These are phyloP conservation scores for Probosciger aterrimus DNA, from an alignment of 2,113 vertebrate genomes.

Conservation along the genomic window DNA sequence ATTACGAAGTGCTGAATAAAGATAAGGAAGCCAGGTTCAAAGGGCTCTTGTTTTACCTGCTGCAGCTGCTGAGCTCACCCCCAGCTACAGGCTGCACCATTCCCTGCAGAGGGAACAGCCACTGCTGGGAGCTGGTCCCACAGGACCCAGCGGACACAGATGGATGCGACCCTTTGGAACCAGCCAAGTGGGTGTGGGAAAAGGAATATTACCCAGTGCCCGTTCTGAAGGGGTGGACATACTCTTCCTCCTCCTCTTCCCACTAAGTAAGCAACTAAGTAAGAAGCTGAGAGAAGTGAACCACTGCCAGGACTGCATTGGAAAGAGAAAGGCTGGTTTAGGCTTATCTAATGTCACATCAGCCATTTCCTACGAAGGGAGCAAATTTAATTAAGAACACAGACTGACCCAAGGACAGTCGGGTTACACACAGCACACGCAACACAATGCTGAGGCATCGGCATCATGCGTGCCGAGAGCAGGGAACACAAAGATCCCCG, in stretches of 20 bases:
- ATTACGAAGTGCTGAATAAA: not conserved
- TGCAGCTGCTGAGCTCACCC: not conserved
- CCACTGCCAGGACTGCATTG: not conserved
- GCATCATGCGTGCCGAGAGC: not conserved
- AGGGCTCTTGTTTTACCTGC: not conserved
- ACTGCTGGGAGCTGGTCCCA: not conserved
- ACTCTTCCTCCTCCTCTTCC: not conserved
- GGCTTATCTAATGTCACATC: conserved; percentile 66
- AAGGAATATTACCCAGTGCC: not conserved
- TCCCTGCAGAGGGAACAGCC: not conserved
- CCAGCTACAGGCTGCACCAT: fast-evolving
- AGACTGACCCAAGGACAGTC: conserved; percentile 42
- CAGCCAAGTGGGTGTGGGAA: not conserved
- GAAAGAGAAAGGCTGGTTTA: not conserved
- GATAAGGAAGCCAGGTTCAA: not conserved
- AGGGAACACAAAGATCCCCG: not conserved
- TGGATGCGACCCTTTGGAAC: not conserved
- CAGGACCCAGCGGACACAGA: fast-evolving
- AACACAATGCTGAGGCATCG: not conserved
- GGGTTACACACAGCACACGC: conserved; percentile 26
- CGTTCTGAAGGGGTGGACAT: not conserved
- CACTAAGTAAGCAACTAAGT: not conserved
- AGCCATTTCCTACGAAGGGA: conserved; percentile 57
- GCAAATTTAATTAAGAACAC: conserved; percentile 64
- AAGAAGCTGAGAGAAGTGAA: not conserved